Evolutionary conservation across 2,113 vertebrate species (phyloP).

Genomic region (Cygnus buccinator): DNA sequence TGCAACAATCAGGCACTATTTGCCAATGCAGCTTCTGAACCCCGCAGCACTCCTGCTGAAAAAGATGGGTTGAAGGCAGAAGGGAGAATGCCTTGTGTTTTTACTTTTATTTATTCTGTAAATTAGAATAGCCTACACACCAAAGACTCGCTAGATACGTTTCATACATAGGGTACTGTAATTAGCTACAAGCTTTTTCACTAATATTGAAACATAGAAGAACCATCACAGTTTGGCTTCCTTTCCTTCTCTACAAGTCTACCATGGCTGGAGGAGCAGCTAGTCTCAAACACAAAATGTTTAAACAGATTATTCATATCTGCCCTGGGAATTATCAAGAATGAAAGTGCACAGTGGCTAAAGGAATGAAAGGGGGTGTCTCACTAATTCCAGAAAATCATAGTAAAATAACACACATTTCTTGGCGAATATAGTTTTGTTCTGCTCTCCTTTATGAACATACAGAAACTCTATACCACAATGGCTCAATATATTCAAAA

Average conservation of each 20-base stretch:
- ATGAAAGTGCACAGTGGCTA: neutral
- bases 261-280: neutral
- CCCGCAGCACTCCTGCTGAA: neutral
- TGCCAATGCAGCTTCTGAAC: neutral
- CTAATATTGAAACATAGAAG: neutral
- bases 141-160: neutral
- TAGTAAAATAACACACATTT: neutral
- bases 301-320: neutral
- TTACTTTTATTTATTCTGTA: neutral
- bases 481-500: neutral
- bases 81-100: neutral
- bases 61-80: neutral
- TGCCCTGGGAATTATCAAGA: neutral
- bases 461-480: neutral
- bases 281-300: neutral
- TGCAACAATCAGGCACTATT: neutral
- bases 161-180: neutral
- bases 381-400: neutral
- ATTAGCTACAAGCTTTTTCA: neutral
- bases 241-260: neutral
- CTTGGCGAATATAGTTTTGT: neutral
- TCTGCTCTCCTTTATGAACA: neutral
- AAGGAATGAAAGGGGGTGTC: neutral
- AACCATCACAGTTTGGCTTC: neutral
- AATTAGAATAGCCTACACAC: neutral